These are phyloP conservation scores for Formica exsecta DNA, from an alignment of 1,140 invertebrate species.

Conservation along the genomic window DNA sequence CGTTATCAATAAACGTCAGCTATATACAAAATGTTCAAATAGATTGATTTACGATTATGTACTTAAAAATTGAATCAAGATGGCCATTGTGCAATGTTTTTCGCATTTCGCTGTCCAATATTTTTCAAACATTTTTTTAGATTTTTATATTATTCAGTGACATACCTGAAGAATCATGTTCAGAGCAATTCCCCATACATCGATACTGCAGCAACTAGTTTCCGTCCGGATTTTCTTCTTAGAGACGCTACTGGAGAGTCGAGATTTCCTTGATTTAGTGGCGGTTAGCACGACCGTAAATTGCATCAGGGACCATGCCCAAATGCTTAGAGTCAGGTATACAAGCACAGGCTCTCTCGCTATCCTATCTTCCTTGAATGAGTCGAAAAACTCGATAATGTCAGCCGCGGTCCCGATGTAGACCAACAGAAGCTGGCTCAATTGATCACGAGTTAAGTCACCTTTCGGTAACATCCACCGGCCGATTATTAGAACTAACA, in stretches of 20 bases:
- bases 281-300: constrained; percentile 96
- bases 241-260: constrained; percentile 86
- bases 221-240: constrained; percentile 86
- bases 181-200: constrained; percentile 93
- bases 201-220: constrained; percentile 92
- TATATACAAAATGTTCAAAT: too few relatives aligned
- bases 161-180: constrained; percentile 90
- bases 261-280: constrained; percentile 92
- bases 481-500: constrained; percentile 95
- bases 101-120: neutral
- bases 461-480: constrained; percentile 96
- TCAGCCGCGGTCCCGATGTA: constrained; percentile 96
- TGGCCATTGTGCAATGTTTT: neutral
- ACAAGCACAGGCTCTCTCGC: constrained; percentile 91
- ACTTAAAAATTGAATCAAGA: too few relatives aligned
- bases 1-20: too few relatives aligned
- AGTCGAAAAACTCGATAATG: constrained; percentile 98
- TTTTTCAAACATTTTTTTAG: neutral
- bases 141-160: neutral
- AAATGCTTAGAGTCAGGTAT: constrained; percentile 92
- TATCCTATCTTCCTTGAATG: constrained; percentile 95
- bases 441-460: constrained; percentile 95
- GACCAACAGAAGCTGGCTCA: constrained; percentile 96
- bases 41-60: too few relatives aligned
- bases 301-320: constrained; percentile 96